Conservation (phyloP, 2,113 vertebrate genomes). For the Martes martes region DNA sequence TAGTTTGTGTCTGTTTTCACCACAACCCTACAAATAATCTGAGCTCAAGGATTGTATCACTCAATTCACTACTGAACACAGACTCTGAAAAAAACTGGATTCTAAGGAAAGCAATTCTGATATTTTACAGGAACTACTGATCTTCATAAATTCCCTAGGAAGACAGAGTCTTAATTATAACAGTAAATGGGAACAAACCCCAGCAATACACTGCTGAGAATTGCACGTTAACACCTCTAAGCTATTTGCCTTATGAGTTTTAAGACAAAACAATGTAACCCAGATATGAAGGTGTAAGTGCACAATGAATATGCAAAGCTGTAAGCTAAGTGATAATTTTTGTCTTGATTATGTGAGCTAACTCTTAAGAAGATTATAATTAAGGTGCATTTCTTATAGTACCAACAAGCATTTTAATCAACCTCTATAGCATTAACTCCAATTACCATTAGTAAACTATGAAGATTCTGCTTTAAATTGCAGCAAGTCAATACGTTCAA, state of each 20-base stretch:
- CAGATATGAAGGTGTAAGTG: background rate
- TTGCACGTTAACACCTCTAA: background rate
- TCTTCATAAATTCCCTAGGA: background rate
- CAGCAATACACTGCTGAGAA: background rate
- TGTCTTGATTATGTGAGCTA: constrained; percentile 43
- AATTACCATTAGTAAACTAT: constrained; percentile 50
- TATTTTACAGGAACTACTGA: background rate
- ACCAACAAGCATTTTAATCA: constrained; percentile 60
- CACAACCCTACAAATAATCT: background rate
- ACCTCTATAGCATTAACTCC: constrained; percentile 41
- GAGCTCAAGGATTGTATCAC: background rate
- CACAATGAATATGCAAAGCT: constrained; percentile 30
- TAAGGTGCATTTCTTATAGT: constrained; percentile 34
- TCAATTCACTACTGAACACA: background rate
- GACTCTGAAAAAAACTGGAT: background rate
- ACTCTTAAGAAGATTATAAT: constrained; percentile 57
- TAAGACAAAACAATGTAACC: background rate
- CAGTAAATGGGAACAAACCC: background rate
- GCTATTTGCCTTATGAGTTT: background rate
- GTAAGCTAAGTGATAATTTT: constrained; percentile 17
- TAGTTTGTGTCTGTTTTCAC: background rate
- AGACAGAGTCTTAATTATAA: background rate
- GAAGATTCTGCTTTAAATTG: constrained; percentile 51
- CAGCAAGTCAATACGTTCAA: constrained; percentile 33
- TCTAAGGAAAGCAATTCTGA: background rate